Base-by-base conservation (phyloP, 23 tunicate genomes). In the Diplosoma virens region DNA sequence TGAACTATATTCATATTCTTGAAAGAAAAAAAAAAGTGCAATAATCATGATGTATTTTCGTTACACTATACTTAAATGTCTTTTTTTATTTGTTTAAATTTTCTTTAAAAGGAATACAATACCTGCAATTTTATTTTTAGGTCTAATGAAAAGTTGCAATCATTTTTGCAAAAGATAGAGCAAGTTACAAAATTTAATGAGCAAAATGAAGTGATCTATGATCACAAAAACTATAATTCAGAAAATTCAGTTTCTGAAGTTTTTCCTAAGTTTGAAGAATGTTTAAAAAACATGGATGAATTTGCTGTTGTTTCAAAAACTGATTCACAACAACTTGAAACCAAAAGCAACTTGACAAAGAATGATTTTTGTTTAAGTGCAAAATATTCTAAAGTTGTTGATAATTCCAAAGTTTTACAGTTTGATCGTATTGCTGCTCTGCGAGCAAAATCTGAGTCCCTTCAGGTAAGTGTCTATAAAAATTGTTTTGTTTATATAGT, bases 211-310 rank as follows among this genome's bases (percentile, higher is more conserved):
- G 27, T 52, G 26, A 47, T 75, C 48, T 41, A 11, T 25, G 45
- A 54, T 30, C 16, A 31, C 0, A 16, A n/a, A 11, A 37, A 11
- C 18, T 34, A 36, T 6, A 28, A 21, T 0, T 24, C 6, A 59
- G 68, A 55, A 81, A 56, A 27, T 25, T 63, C 32, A 52, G 80
- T 79, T 21, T 83, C 88, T 1, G 58, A 78, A 71, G 83, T 89
- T 71, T 60, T 89, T 71, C 18, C 32, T 16, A 83, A 89, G 54
- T 77, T 89, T 20, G 96, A 79, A 16, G 73, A 79, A 53, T 89
- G 79, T 50, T 41, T 89, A 37, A 71, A 78, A 16, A 85, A 89
- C 17, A 9, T 16, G 16, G 52, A 11, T 9, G 16, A 45, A 45
- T 16, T 9, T 11, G 52, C 14, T 16, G 52, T 16, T 9, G 14